Conservation (phyloP, 2,888 invertebrate genomes). For the Archaeoteleia sp. region DNA sequence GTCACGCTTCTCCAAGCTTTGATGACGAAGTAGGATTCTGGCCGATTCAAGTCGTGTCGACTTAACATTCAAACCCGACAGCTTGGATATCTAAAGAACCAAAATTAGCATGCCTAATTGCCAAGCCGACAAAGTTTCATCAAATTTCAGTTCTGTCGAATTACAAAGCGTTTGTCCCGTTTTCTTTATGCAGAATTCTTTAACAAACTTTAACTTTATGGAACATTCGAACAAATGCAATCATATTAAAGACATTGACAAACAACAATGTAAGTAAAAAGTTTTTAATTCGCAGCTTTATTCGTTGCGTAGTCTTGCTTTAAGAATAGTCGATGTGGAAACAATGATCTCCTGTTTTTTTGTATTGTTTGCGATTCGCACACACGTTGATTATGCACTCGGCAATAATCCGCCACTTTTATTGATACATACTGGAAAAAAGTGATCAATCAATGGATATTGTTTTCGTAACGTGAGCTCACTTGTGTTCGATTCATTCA, state of each 20-base stretch:
- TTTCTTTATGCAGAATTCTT: constrained; percentile 3
- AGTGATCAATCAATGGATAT: constrained; percentile 23
- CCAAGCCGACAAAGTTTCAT: constrained; percentile 58
- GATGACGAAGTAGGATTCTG: constrained; percentile 39
- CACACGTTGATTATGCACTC: too few species aligned
- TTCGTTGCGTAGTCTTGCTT: too few species aligned
- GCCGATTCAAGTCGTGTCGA: constrained; percentile 42
- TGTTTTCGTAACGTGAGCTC: constrained; percentile 18
- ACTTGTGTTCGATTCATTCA: constrained; percentile 11
- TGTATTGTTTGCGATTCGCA: not conserved
- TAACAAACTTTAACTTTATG: constrained; percentile 12
- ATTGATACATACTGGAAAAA: constrained; percentile 10
- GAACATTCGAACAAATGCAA: not conserved
- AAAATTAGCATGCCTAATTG: constrained; percentile 66
- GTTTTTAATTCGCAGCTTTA: not conserved
- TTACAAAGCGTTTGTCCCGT: constrained; percentile 10
- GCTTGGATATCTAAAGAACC: constrained; percentile 65
- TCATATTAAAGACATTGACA: too few species aligned
- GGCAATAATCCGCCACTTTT: constrained; percentile 3
- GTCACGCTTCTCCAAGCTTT: constrained; percentile 10
- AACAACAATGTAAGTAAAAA: too few species aligned
- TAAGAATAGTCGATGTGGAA: not conserved
- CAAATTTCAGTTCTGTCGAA: constrained; percentile 48
- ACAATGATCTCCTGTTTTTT: not conserved
- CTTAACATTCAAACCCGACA: constrained; percentile 63